These are phyloP conservation scores for Chrysodeixis includens DNA, from an alignment of 2,888 invertebrate genomes.

Conservation along the genomic window DNA sequence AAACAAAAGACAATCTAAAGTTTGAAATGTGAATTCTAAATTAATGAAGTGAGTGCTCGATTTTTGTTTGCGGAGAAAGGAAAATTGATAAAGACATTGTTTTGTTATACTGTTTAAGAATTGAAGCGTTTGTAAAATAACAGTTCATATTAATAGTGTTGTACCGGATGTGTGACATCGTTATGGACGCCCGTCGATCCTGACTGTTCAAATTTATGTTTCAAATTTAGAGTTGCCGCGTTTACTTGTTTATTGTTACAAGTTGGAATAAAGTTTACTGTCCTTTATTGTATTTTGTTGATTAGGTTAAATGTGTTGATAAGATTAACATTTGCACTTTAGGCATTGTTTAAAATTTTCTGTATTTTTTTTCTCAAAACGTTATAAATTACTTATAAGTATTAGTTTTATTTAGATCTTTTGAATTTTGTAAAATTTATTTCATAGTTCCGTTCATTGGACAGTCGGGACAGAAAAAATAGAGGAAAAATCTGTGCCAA, in stretches of 20 bases:
- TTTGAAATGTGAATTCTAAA: constrained; percentile 26
- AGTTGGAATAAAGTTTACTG: neutral
- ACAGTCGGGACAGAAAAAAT: constrained; percentile 27
- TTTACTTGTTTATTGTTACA: too few relatives aligned
- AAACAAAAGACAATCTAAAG: neutral
- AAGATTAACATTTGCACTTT: too few relatives aligned
- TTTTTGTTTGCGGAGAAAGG: constrained; percentile 10
- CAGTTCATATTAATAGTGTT: constrained; percentile 49
- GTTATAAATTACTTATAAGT: too few relatives aligned
- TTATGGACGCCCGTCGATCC: constrained; percentile 39
- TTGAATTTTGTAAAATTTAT: too few relatives aligned
- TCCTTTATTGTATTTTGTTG: neutral
- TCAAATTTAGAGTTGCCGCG: too few relatives aligned
- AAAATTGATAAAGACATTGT: constrained; percentile 11
- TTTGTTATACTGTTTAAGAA: constrained; percentile 22
- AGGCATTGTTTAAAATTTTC: too few relatives aligned
- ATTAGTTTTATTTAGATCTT: too few relatives aligned
- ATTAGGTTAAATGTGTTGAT: neutral
- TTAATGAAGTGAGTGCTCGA: neutral
- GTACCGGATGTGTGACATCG: constrained; percentile 65
- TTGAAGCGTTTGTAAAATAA: constrained; percentile 57
- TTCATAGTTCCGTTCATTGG: neutral
- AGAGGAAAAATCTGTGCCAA: constrained; percentile 69
- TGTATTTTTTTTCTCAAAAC: too few relatives aligned
- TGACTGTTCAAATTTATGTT: constrained; percentile 25